A percentile compares a stretch with the other conserved stretches of the same genome.
Conservation (phyloP, 1,140 invertebrate genomes). For the Ladona fulva region DNA sequence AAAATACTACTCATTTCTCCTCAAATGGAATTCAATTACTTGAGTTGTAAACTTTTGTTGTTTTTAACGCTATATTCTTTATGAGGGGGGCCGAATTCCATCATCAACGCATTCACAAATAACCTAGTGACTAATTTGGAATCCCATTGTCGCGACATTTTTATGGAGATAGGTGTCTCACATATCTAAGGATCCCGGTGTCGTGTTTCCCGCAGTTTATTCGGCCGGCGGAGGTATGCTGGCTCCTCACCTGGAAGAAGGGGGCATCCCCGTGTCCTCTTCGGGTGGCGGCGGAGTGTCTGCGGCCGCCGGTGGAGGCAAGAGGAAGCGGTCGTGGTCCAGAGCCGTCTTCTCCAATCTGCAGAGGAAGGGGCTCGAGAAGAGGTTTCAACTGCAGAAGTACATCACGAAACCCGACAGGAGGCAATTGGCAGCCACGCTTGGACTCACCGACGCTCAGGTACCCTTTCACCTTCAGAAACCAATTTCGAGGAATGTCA, state of each 20-base stretch:
- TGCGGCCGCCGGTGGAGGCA: constrained; percentile 33
- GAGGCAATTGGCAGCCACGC: constrained; percentile 50
- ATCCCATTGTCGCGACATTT: too few relatives aligned
- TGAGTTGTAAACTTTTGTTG: too few relatives aligned
- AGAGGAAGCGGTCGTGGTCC: constrained; percentile 84
- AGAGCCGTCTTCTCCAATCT: constrained; percentile 71
- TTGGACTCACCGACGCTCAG: constrained; percentile 58
- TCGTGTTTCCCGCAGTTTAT: neutral
- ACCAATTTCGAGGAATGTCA: too few relatives aligned
- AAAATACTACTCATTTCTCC: too few relatives aligned
- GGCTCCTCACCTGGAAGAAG: neutral
- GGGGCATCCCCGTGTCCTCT: neutral
- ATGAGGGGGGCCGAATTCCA: too few relatives aligned
- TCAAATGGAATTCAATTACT: too few relatives aligned
- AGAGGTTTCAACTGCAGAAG: constrained; percentile 52
- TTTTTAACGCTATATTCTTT: too few relatives aligned
- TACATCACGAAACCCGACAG: constrained; percentile 55
- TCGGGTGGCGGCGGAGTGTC: neutral
- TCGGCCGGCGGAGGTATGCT: neutral
- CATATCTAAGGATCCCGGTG: too few relatives aligned
- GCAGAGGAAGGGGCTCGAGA: constrained; percentile 51
- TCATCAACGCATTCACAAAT: too few relatives aligned
- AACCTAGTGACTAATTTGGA: too few relatives aligned
- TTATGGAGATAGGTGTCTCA: too few relatives aligned
- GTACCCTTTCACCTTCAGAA: constrained; percentile 33